A percentile compares a stretch with the other conserved stretches of the same genome.
phyloP scores from a whole-genome alignment of 1,140 invertebrate species.

The Bradysia coprophila region DNA sequence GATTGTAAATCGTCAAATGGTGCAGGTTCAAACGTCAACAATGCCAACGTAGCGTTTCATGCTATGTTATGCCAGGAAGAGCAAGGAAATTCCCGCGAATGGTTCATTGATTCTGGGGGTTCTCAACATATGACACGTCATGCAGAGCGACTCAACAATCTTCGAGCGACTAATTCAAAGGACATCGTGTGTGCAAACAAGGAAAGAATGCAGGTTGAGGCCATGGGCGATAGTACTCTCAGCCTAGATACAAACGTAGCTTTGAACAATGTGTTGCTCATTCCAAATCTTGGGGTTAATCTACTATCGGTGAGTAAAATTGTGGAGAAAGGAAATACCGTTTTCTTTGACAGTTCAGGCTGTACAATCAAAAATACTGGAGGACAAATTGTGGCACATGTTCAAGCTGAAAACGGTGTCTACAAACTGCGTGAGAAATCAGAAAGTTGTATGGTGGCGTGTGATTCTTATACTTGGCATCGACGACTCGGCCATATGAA shows the following conservation, averaged over 20 bases:
- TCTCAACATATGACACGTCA: conserved; percentile 9
- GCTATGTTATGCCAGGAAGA: conserved; percentile 5
- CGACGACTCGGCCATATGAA: conserved; percentile 4
- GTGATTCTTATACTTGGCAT: conserved; percentile 4
- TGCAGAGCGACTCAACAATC: conserved; percentile 6
- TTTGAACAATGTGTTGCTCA: conserved; percentile 3
- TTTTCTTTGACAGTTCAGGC: conserved; percentile 2
- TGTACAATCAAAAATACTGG: not conserved
- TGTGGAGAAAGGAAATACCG: conserved; percentile 1
- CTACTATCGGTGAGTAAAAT: conserved; percentile 4
- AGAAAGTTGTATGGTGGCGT: conserved; percentile 1
- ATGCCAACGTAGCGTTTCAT: conserved; percentile 5
- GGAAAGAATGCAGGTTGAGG: conserved; percentile 9
- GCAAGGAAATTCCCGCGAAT: conserved; percentile 6
- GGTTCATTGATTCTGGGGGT: conserved; percentile 12
- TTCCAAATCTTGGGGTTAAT: conserved; percentile 3
- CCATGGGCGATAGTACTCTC: conserved; percentile 11
- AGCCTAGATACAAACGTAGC: conserved; percentile 2
- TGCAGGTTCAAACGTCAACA: conserved; percentile 2
- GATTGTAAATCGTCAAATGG: conserved; percentile 2
- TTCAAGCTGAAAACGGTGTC: not conserved
- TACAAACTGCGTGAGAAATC: conserved; percentile 1
- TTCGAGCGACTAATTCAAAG: conserved; percentile 5
- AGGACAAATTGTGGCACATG: not conserved
- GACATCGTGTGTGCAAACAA: conserved; percentile 15